phyloP scores from a whole-genome alignment of 2,113 vertebrate species.

The Mustelus asterias region DNA sequence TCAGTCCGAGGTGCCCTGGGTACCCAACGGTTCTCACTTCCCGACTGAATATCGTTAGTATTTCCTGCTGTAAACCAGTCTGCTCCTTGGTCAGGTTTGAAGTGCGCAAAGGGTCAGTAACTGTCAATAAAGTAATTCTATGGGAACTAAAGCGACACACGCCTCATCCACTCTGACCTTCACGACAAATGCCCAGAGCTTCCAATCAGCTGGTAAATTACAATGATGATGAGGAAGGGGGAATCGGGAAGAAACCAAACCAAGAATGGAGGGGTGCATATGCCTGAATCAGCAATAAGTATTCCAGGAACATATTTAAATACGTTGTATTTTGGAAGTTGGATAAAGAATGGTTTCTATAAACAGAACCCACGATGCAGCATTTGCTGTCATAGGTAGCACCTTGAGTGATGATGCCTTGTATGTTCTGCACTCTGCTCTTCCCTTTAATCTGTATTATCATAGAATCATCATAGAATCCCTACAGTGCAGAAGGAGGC shows the following conservation, averaged over 20 bases:
- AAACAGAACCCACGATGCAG: slow-evolving; percentile 7
- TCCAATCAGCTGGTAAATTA: neutral
- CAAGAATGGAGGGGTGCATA: neutral
- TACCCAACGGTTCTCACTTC: neutral
- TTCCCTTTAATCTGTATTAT: neutral
- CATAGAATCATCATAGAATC: too few species aligned
- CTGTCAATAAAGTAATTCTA: neutral
- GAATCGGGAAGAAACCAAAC: neutral
- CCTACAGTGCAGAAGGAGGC: too few species aligned
- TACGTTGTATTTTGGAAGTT: neutral
- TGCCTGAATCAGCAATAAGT: neutral
- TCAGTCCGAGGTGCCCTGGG: neutral
- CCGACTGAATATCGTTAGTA: neutral
- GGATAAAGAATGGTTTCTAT: slow-evolving; percentile 23
- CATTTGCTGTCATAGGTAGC: neutral
- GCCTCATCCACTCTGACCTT: neutral
- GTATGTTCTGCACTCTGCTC: neutral
- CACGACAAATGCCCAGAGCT: neutral
- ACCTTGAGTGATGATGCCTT: neutral
- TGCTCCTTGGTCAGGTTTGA: neutral
- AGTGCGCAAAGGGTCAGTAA: neutral
- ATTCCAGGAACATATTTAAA: slow-evolving; percentile 5
- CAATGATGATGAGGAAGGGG: neutral
- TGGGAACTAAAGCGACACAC: neutral
- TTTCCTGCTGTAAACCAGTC: neutral